Percentiles rank a stretch among this genome's conserved stretches.
Conservation (phyloP, 2,113 vertebrate species). For the Labeo rohita region DNA sequence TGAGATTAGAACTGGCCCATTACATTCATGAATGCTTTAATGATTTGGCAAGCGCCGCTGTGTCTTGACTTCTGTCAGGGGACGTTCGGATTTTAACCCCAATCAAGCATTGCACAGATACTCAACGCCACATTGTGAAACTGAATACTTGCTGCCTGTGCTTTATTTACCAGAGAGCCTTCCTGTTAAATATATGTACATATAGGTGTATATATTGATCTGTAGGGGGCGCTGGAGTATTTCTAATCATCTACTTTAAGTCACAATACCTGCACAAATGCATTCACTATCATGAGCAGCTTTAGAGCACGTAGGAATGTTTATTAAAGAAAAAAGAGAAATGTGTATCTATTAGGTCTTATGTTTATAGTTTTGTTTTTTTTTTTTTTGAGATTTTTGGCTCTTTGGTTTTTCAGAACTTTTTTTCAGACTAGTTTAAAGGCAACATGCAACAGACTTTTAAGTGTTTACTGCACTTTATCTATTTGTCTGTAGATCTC, state of each 20-base stretch:
- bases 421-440: not conserved
- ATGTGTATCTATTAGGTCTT: too few relatives aligned
- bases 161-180: not conserved
- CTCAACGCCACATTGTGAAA: not conserved
- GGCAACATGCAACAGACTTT: too few relatives aligned
- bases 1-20: conserved; percentile 68
- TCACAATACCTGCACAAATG: not conserved
- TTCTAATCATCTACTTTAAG: not conserved
- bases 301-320: not conserved
- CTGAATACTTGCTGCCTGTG: not conserved
- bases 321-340: not conserved
- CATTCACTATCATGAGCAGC: not conserved
- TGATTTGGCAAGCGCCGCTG: conserved; percentile 46
- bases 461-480: too few relatives aligned
- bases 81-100: not conserved
- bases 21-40: conserved; percentile 61
- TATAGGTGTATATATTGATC: not conserved
- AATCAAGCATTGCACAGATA: not conserved
- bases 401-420: not conserved
- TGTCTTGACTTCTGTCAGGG: conserved; percentile 52
- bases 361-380: too few relatives aligned
- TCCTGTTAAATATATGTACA: conserved; percentile 30
- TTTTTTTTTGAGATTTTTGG: too few relatives aligned
- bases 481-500: too few relatives aligned
- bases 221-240: conserved; percentile 35